A percentile compares a stretch with the other conserved stretches of the same genome.
Evolutionary conservation across 2,113 vertebrate genomes (phyloP).

Genomic region (Melanerpes formicivorus): DNA sequence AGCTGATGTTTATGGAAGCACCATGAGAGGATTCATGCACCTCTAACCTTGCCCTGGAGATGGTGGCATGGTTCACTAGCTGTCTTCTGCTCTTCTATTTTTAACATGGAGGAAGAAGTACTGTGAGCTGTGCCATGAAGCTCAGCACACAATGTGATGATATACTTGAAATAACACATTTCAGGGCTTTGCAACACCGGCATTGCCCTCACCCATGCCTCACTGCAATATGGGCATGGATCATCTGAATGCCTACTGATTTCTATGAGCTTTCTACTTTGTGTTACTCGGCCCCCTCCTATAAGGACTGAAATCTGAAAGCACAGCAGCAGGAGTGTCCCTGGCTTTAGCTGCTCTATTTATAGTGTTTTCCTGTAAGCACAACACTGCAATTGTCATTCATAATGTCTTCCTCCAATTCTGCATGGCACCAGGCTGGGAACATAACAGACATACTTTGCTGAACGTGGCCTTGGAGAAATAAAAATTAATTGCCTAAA

Average conservation of each 20-base stretch:
- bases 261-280: background rate
- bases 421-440: background rate
- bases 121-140: background rate
- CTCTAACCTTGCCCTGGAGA: background rate
- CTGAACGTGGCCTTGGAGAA: background rate
- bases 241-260: background rate
- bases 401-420: background rate
- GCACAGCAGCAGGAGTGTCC: background rate
- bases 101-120: background rate
- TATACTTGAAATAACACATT: background rate
- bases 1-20: background rate
- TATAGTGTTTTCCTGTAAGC: conserved; percentile 31
- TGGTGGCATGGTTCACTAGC: background rate
- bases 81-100: background rate
- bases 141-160: background rate
- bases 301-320: background rate
- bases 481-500: background rate
- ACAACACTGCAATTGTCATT: background rate
- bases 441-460: background rate
- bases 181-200: background rate
- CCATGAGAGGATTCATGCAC: background rate
- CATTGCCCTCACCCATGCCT: background rate
- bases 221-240: background rate
- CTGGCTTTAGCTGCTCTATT: conserved; percentile 31
- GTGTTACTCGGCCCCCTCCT: background rate